These are phyloP conservation scores for Drosophila carrolli DNA, from an alignment of 1,140 invertebrate species.

Conservation along the genomic window DNA sequence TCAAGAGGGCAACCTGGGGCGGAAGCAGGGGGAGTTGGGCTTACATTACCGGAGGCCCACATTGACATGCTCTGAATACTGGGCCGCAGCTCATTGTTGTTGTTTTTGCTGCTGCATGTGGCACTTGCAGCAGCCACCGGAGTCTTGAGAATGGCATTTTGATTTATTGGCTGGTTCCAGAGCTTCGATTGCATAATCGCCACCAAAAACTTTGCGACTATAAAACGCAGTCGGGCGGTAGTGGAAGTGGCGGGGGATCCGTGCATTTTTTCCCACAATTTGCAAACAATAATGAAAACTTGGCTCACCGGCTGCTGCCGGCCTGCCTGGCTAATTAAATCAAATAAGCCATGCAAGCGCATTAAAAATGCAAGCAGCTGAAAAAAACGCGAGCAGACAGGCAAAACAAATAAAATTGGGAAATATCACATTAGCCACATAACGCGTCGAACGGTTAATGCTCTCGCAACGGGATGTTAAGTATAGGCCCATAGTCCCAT, in stretches of 20 bases:
- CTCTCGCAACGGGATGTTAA: conserved; percentile 9
- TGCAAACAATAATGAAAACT: conserved; percentile 80
- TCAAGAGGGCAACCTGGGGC: conserved; percentile 3
- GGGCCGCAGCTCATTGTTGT: conserved; percentile 42
- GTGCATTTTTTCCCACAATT: conserved; percentile 79
- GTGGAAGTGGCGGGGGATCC: conserved; percentile 47
- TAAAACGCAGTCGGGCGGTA: conserved; percentile 51
- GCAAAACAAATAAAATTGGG: conserved; percentile 47
- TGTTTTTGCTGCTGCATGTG: conserved; percentile 28
- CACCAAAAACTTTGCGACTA: conserved; percentile 38
- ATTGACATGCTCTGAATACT: conserved; percentile 80
- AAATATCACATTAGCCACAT: conserved; percentile 34
- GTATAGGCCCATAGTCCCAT: neutral
- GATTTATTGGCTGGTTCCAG: conserved; percentile 78
- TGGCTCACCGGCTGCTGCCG: conserved; percentile 26
- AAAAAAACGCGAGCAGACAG: conserved; percentile 42
- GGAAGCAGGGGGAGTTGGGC: conserved; percentile 31
- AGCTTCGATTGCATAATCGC: conserved; percentile 59
- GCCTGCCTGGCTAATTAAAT: conserved; percentile 70
- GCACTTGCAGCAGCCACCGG: conserved; percentile 62
- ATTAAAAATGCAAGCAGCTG: conserved; percentile 49
- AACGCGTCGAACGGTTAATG: conserved; percentile 50
- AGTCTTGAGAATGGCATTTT: conserved; percentile 79
- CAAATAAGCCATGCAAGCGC: conserved; percentile 62
- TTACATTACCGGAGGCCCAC: conserved; percentile 75